phyloP scores from a whole-genome alignment of 1,140 invertebrate genomes.

The Cotesia vestalis region DNA sequence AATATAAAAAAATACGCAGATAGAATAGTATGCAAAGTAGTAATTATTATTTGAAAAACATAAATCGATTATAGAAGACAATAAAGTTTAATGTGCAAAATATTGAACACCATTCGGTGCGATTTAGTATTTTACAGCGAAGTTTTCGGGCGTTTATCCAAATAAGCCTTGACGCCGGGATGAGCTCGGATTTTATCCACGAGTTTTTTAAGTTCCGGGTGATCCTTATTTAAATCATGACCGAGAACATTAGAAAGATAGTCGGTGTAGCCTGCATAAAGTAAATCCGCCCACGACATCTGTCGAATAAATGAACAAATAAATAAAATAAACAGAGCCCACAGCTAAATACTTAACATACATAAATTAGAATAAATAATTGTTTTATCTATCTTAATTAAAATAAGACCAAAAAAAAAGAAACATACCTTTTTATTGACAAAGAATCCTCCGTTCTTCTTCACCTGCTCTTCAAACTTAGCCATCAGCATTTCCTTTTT shows the following conservation, averaged over 20 bases:
- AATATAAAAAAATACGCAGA: background rate
- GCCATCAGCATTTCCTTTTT: constrained; percentile 57
- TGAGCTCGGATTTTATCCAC: constrained; percentile 52
- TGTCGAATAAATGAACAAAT: constrained; percentile 9
- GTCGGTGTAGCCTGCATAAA: constrained; percentile 51
- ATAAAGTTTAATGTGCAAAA: constrained; percentile 10
- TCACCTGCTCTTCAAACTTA: constrained; percentile 62
- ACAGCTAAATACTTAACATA: too few relatives aligned
- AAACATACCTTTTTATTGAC: constrained; percentile 62
- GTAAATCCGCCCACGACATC: constrained; percentile 52
- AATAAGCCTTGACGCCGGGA: constrained; percentile 59
- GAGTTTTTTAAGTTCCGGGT: constrained; percentile 55
- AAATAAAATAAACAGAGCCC: background rate
- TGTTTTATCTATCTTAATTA: background rate
- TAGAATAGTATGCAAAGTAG: background rate
- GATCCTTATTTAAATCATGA: constrained; percentile 48
- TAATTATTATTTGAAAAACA: constrained; percentile 10
- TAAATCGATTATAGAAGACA: constrained; percentile 2
- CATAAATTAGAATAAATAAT: too few relatives aligned
- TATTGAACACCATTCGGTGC: constrained; percentile 8
- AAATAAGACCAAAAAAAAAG: background rate
- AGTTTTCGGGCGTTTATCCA: constrained; percentile 57
- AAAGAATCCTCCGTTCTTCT: constrained; percentile 64
- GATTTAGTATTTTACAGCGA: constrained; percentile 25
- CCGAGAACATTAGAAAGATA: constrained; percentile 47